Evolutionary conservation across 2,113 vertebrate genomes (phyloP).

Genomic region (Oreochromis spilurus): DNA sequence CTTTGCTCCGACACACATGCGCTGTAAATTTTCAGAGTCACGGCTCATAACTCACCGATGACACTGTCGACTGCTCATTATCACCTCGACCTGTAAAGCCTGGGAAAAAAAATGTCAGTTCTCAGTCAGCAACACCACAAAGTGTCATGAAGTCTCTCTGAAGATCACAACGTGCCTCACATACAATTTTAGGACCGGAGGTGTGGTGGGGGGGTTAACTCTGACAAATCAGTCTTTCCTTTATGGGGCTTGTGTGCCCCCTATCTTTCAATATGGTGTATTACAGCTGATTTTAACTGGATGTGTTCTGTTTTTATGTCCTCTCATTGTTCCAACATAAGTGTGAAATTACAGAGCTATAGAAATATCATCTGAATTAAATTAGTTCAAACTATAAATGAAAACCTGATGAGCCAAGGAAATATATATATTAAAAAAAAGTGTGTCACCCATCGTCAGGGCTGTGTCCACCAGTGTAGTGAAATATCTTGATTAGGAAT

Average conservation of each 20-base stretch:
- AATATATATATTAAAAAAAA: neutral
- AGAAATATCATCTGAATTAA: neutral
- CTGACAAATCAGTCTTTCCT: neutral
- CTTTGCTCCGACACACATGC: neutral
- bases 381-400: neutral
- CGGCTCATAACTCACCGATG: neutral
- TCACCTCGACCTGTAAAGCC: conserved; percentile 18
- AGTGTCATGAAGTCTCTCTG: neutral
- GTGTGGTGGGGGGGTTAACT: neutral
- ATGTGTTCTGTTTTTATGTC: neutral
- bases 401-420: neutral
- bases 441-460: accelerated
- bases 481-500: neutral
- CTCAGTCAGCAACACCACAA: neutral
- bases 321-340: neutral
- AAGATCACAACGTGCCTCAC: neutral
- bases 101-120: neutral
- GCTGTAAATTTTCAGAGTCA: neutral
- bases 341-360: neutral
- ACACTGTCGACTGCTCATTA: conserved; percentile 8
- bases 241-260: neutral
- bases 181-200: neutral
- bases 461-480: neutral
- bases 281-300: neutral
- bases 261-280: neutral